These are phyloP conservation scores for Oxygymnocypris stewartii DNA, from an alignment of 2,113 vertebrate species.

Conservation along the genomic window DNA sequence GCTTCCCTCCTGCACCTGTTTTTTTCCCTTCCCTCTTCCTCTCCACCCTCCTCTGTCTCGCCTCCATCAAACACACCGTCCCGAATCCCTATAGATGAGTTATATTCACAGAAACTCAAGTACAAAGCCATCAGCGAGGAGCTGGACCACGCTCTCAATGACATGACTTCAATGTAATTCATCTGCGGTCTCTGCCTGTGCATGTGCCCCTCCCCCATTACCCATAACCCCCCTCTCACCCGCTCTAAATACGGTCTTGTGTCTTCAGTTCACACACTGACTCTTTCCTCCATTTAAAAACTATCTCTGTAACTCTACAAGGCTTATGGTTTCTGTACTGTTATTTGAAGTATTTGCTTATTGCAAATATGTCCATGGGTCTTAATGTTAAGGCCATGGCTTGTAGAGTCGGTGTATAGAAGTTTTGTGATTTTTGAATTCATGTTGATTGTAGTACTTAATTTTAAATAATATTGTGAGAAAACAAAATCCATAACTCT, in stretches of 20 bases:
- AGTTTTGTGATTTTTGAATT: conserved; percentile 11
- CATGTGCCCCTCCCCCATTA: conserved; percentile 21
- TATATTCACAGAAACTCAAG: conserved; percentile 93
- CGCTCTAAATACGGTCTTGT: background rate
- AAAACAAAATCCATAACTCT: too few species aligned
- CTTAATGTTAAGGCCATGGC: conserved; percentile 26
- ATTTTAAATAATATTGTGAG: conserved; percentile 37
- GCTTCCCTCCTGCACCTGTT: conserved; percentile 58
- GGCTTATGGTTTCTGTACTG: conserved; percentile 33
- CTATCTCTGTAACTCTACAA: conserved; percentile 48
- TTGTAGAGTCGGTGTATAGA: conserved; percentile 35
- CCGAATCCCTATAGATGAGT: conserved; percentile 78
- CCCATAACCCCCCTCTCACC: conserved; percentile 2
- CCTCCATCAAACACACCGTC: conserved; percentile 53
- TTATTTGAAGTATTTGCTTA: conserved; percentile 23
- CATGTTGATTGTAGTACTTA: conserved; percentile 5
- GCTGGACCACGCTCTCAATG: conserved; percentile 92
- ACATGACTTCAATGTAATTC: conserved; percentile 91
- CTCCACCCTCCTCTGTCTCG: conserved; percentile 11
- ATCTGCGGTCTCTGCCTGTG: conserved; percentile 57
- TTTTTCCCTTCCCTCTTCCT: conserved; percentile 52
- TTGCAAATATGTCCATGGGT: conserved; percentile 5
- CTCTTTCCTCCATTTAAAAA: conserved; percentile 5
- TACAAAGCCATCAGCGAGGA: conserved; percentile 95
- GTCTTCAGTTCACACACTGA: conserved; percentile 11